A percentile compares a stretch with the other conserved stretches of the same genome.
phyloP scores from a whole-genome alignment of 2,113 vertebrate species.

The Embiotoca jacksoni region DNA sequence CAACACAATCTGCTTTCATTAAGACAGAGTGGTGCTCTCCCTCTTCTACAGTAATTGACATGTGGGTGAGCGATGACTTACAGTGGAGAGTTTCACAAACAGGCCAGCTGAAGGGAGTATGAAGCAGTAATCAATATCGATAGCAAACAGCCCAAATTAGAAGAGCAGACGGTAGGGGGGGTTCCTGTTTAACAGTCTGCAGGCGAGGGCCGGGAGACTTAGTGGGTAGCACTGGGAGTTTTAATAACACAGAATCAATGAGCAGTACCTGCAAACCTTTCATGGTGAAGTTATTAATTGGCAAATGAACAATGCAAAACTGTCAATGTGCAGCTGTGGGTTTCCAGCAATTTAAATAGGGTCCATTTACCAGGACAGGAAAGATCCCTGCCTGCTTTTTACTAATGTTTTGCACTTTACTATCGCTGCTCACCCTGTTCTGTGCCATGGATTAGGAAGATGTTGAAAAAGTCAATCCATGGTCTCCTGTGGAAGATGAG shows the following conservation, averaged over 20 bases:
- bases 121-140: slow-evolving; percentile 81
- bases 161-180: slow-evolving; percentile 38
- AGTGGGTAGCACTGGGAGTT: slow-evolving; percentile 66
- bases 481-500: slow-evolving; percentile 55
- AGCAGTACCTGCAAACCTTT: slow-evolving; percentile 70
- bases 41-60: slow-evolving; percentile 78
- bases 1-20: slow-evolving; percentile 65
- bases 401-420: slow-evolving; percentile 49
- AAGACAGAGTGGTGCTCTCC: slow-evolving; percentile 72
- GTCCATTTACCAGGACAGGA: slow-evolving; percentile 53
- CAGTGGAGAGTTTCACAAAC: slow-evolving; percentile 72
- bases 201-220: slow-evolving; percentile 47
- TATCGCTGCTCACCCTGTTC: slow-evolving; percentile 12
- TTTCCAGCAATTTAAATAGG: slow-evolving; percentile 61
- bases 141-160: slow-evolving; percentile 78
- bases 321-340: slow-evolving; percentile 68
- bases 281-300: slow-evolving; percentile 78
- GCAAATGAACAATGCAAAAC: slow-evolving; percentile 72
- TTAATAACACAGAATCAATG: slow-evolving; percentile 79
- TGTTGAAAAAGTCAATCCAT: slow-evolving; percentile 53
- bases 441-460: slow-evolving; percentile 59
- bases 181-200: slow-evolving; percentile 76
- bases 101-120: slow-evolving; percentile 76
- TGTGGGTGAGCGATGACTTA: slow-evolving; percentile 80
- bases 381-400: slow-evolving; percentile 49